Percentiles rank a stretch among this genome's conserved stretches.
These are phyloP conservation scores for Montipora capricornis DNA, from an alignment of 64 coral and sea anemone species.

Conservation along the genomic window DNA sequence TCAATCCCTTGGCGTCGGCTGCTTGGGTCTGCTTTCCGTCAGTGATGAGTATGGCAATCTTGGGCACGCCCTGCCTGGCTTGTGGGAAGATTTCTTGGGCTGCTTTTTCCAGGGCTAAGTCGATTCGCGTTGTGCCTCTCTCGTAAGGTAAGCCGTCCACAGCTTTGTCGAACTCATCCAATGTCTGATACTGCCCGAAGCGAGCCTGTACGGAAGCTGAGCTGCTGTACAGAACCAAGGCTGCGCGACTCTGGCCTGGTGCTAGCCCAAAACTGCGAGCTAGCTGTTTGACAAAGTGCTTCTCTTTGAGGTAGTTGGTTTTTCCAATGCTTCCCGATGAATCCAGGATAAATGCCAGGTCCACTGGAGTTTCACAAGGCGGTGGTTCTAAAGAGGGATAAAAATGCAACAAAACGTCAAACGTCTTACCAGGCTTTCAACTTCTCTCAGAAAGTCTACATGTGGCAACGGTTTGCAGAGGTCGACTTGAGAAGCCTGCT, in stretches of 20 bases:
- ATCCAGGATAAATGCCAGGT: too few species aligned
- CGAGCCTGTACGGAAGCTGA: neutral
- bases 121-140: neutral
- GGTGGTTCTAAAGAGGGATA: too few species aligned
- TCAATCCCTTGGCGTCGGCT: slow-evolving; percentile 20
- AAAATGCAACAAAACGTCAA: too few species aligned
- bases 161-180: neutral
- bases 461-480: too few species aligned
- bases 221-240: neutral
- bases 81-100: slow-evolving; percentile 35
- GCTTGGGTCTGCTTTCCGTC: slow-evolving; percentile 64
- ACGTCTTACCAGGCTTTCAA: too few species aligned
- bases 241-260: neutral
- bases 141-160: neutral
- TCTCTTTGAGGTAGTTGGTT: too few species aligned
- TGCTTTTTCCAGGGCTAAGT: neutral
- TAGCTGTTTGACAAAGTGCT: slow-evolving; percentile 55
- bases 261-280: slow-evolving; percentile 38
- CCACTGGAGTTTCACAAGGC: too few species aligned
- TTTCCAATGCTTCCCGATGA: too few species aligned
- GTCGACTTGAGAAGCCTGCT: too few species aligned
- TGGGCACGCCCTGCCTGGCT: slow-evolving; percentile 30
- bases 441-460: too few species aligned
- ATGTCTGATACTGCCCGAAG: neutral
- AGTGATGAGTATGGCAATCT: slow-evolving; percentile 64